Evolutionary conservation across 2,888 invertebrate species (phyloP).

Genomic region (Drosophila heteroneura): DNA sequence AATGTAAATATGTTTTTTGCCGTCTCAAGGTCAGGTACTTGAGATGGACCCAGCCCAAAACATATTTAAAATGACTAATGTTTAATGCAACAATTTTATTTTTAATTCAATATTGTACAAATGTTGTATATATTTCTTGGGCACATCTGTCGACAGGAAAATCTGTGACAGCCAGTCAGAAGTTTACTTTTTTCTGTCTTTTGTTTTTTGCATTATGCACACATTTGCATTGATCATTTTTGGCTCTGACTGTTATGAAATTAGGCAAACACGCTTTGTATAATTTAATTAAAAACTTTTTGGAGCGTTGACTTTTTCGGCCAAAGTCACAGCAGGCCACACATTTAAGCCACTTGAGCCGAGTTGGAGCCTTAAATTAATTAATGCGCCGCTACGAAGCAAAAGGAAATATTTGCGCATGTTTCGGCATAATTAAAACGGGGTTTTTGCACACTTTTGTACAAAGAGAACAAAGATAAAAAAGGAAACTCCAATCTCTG

Average conservation of each 20-base stretch:
- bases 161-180: neutral
- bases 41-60: neutral
- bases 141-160: conserved; percentile 2
- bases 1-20: neutral
- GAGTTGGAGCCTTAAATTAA: conserved; percentile 63
- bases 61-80: neutral
- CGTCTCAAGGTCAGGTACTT: neutral
- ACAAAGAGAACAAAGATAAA: conserved; percentile 6
- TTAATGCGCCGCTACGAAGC: conserved; percentile 67
- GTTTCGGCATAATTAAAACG: conserved; percentile 76
- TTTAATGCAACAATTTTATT: neutral
- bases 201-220: neutral
- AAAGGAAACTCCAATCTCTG: conserved; percentile 19
- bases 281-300: conserved; percentile 79
- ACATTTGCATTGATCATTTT: conserved; percentile 17
- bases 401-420: conserved; percentile 76
- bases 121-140: neutral
- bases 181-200: neutral
- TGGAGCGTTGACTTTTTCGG: conserved; percentile 59
- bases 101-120: neutral
- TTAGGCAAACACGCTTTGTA: conserved; percentile 64
- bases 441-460: conserved; percentile 40
- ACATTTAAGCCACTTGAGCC: conserved; percentile 57
- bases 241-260: conserved; percentile 41
- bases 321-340: conserved; percentile 62